Base-by-base conservation (phyloP, 92 coral and sea anemone species). In the Virgularia gustaviana region DNA sequence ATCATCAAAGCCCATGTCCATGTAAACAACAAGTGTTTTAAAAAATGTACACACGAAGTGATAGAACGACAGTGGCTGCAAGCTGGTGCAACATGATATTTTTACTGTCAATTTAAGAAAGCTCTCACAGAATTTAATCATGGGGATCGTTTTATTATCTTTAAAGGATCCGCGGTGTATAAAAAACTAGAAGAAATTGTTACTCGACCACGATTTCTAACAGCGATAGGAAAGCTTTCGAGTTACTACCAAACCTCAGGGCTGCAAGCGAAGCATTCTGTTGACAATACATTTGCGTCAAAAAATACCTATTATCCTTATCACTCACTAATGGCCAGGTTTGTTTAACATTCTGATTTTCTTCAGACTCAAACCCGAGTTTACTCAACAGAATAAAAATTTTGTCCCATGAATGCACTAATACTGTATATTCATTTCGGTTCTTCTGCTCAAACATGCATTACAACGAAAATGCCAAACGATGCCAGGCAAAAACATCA, bases 251-350 rank as follows among this genome's bases (percentile, higher is more conserved):
- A 72, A 37, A 72, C 78, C 56, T 57, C 78, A 37, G 78, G 73
- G 19, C 45, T 72, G 49, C 71, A 72, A 57, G 78, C 78, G 1
- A 72, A 72, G 52, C 78, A 36, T 33, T 72, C 78, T 20, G 33
- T 72, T 44, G 78, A 72, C 49, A 72, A 72, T 47, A 19, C 31
- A 19, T 53, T 72, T 60, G 70, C 70, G 28, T 28, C 78, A 25
- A 72, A 72, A 37, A 72, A 72, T 28, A 72, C 65, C 30, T 72
- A 29, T 47, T 72, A 54, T 56, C 63, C 78, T 23, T 72, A 72
- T 72, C 78, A 72, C 57, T 72, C 78, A 9, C 15, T 72, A 27
- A 72, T 51, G 29, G 67, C 67, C 20, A 72, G 78, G 78, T 72
- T 72, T 33, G 78, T 54, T 9, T 36, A 36, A 36, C 39, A 44